These are phyloP conservation scores for Pteria penguin DNA, from an alignment of 2,888 invertebrate species.

Conservation along the genomic window DNA sequence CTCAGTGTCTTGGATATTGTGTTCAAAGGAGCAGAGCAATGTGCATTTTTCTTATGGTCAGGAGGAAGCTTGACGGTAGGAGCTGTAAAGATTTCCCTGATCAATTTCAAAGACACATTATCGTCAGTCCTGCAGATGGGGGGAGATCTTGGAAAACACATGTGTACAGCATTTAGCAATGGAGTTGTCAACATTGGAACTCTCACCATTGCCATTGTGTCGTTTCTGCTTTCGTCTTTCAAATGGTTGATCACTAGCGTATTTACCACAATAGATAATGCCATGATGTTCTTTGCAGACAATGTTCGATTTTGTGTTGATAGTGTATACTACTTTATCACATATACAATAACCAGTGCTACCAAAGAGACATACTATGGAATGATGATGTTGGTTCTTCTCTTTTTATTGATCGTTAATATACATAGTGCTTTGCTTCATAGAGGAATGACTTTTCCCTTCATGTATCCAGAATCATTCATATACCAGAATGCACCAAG, in stretches of 20 bases:
- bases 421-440: conserved; percentile 48
- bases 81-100: conserved; percentile 42
- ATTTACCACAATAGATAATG: conserved; percentile 26
- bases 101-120: conserved; percentile 8
- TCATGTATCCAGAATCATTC: conserved; percentile 19
- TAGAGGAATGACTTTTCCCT: conserved; percentile 63
- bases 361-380: conserved; percentile 69
- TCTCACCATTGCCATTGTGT: conserved; percentile 19
- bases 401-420: conserved; percentile 49
- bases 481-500: conserved; percentile 19
- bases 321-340: conserved; percentile 46
- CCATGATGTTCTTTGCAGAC: conserved; percentile 42
- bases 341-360: conserved; percentile 50
- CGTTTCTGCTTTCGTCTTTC: conserved; percentile 10
- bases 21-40: conserved; percentile 48
- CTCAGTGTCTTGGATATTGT: conserved; percentile 47
- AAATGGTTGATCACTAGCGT: conserved; percentile 34
- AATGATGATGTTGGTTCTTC: conserved; percentile 51
- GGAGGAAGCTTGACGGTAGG: conserved; percentile 55
- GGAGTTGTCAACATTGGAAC: conserved; percentile 49
- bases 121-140: conserved; percentile 19
- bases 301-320: conserved; percentile 43
- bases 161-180: conserved; percentile 44
- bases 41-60: conserved; percentile 50
- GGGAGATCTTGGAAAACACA: conserved; percentile 42